Base-by-base conservation (phyloP, 2,797 vertebrate genomes). In the Euphonia xanthogaster region DNA sequence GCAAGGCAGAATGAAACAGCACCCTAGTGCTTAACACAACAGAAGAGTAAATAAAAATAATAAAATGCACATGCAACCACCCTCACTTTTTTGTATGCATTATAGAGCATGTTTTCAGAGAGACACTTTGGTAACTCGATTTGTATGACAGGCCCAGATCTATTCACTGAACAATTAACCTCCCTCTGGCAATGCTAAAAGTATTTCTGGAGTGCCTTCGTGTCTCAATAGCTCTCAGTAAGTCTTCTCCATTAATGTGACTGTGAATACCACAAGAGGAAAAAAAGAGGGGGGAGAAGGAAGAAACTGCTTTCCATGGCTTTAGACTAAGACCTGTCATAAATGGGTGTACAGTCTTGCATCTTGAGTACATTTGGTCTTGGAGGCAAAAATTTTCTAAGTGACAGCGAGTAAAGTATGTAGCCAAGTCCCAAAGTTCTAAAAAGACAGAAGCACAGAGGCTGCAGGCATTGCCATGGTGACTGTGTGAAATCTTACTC, bases 261-360 rank as follows among this genome's bases (percentile, higher is more conserved):
- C 48, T 7, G 7, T 68, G 61, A 82, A 67, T 23, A 81, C 3
- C 5, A 40, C 2, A 37, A 5, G 18, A 74, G 19, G 9, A 40
- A 40, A 40, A 44, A 37, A 57, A 4, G 12, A 3, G 2, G 2
- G 5, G 1, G 1, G 9, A 2, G 14, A 22, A 44, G 10, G 33
- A 31, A 66, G 27, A 72, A 80, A 44, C 33, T 20, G n/a, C 62
- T 80, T 89, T 65, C 57, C 57, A 42, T 28, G 75, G 50, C 44
- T 94, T 25, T 27, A 78, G 30, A 81, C 67, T 9, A 93, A 93
- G 37, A 73, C 11, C 15, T 45, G 66, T 63, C 40, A 54, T 11
- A 53, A 73, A 63, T 47, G 48, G 8, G n/a, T 39, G 22, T 2
- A 82, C 39, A 77, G 31, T 24, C 31, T 60, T 72, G 44, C 19